Conservation (phyloP, 2,797 vertebrate species). For the Falco novaeseelandiae region DNA sequence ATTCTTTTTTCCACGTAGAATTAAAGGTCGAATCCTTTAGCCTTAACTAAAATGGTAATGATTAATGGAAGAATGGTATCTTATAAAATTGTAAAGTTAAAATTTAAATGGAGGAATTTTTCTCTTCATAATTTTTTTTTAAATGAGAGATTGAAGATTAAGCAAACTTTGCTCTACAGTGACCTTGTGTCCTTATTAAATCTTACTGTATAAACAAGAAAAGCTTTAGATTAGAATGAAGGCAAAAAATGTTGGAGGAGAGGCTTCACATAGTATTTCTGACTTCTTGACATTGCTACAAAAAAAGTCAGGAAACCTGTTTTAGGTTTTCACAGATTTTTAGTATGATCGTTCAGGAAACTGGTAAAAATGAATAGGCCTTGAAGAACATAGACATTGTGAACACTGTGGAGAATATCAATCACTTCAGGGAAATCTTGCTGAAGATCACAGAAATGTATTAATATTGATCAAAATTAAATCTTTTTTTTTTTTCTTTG, state of each 20-base stretch:
- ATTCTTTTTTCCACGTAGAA: accelerated
- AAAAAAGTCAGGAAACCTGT: neutral
- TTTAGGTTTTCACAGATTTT: neutral
- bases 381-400: neutral
- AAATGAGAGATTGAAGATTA: neutral
- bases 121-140: neutral
- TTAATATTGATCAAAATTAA: neutral
- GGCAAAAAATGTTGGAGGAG: neutral
- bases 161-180: neutral
- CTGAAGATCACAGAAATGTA: neutral
- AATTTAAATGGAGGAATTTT: accelerated
- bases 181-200: neutral
- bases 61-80: neutral
- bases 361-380: neutral
- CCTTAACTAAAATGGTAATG: neutral
- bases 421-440: neutral
- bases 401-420: neutral
- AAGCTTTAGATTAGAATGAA: neutral
- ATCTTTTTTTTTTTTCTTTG: neutral
- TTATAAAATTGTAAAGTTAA: neutral
- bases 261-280: neutral
- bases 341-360: neutral
- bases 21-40: neutral
- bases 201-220: neutral
- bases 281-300: neutral